phyloP scores from a whole-genome alignment of 35 echinoderm and acorn worm genomes.

The Lytechinus variegatus region DNA sequence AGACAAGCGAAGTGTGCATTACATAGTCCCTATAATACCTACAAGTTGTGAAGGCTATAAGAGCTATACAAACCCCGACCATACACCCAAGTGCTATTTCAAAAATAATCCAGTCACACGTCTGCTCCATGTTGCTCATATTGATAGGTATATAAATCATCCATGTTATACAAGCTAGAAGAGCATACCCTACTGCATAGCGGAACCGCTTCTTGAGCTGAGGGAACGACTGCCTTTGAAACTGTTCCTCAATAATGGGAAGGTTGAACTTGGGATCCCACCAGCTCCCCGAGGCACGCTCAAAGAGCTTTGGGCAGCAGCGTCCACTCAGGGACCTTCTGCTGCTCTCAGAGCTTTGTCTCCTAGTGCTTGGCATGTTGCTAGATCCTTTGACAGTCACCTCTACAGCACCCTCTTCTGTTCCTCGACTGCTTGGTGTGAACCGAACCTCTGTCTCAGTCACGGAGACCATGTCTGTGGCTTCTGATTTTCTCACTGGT shows the following conservation, averaged over 20 bases:
- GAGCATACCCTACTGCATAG: constrained; percentile 77
- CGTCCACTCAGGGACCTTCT: constrained; percentile 51
- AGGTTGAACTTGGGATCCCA: constrained; percentile 97
- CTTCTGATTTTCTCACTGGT: not conserved
- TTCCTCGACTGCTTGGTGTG: constrained; percentile 56
- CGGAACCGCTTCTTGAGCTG: constrained; percentile 84
- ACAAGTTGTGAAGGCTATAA: constrained; percentile 69
- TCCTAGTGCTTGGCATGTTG: constrained; percentile 51
- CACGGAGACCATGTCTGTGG: constrained; percentile 64
- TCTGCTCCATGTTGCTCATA: not conserved
- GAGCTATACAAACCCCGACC: constrained; percentile 68
- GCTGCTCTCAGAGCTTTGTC: constrained; percentile 79
- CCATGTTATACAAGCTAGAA: constrained; percentile 80
- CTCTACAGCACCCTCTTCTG: constrained; percentile 76
- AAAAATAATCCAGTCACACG: constrained; percentile 59
- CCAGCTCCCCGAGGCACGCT: constrained; percentile 94
- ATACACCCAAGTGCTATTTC: constrained; percentile 69
- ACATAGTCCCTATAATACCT: constrained; percentile 72
- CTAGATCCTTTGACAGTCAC: constrained; percentile 62
- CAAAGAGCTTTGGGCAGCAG: constrained; percentile 92
- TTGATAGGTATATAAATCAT: constrained; percentile 81
- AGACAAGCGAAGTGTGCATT: constrained; percentile 62
- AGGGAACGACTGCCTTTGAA: constrained; percentile 73
- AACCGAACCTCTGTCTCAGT: constrained; percentile 82
- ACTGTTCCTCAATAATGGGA: constrained; percentile 84